Conservation (phyloP, 2,113 vertebrate genomes). For the Typhlomys cinereus region DNA sequence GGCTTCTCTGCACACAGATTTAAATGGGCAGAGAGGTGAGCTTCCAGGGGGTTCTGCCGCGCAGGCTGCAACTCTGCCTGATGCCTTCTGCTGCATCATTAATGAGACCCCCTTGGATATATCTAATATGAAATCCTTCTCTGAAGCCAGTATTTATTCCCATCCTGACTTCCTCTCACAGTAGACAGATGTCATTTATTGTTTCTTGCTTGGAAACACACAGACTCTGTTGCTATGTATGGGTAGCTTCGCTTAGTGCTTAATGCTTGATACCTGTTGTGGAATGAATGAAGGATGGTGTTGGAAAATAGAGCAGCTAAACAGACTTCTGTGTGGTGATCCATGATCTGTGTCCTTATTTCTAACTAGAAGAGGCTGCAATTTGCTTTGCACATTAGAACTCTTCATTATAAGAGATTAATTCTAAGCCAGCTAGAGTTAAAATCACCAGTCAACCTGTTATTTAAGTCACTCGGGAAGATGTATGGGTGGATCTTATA, state of each 20-base stretch:
- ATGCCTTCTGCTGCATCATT: neutral
- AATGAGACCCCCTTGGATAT: conserved; percentile 27
- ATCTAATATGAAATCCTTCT: conserved; percentile 1
- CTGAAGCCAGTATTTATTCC: neutral
- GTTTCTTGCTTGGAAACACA: neutral
- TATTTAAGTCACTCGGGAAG: neutral
- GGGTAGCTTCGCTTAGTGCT: neutral
- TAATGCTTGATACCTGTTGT: neutral
- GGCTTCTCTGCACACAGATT: neutral
- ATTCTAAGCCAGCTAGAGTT: neutral
- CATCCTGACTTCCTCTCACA: neutral
- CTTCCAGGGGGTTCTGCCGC: neutral
- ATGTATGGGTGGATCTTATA: neutral
- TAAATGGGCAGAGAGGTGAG: neutral
- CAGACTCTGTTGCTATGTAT: too few species aligned
- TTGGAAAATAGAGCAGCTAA: neutral
- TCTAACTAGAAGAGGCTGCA: neutral
- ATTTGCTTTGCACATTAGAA: neutral
- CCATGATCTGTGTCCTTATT: neutral
- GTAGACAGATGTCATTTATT: neutral
- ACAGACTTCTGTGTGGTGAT: neutral
- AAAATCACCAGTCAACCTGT: neutral
- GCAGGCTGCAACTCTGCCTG: neutral
- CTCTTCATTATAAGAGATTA: neutral
- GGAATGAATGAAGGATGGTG: neutral